phyloP scores from a whole-genome alignment of 2,797 vertebrate genomes.

The Oryzias sinensis region DNA sequence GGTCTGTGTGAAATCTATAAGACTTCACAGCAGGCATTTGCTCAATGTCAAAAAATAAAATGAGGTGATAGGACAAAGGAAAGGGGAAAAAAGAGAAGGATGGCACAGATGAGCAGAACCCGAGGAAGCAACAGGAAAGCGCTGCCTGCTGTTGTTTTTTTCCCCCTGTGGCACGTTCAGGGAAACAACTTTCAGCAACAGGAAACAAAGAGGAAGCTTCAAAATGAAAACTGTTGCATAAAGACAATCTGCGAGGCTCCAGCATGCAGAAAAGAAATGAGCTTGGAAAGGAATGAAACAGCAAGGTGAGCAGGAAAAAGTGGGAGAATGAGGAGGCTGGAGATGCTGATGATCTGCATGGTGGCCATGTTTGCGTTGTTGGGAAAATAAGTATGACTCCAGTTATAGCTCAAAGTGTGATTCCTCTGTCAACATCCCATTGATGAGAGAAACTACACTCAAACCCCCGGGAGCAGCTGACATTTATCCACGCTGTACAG shows the following conservation, averaged over 20 bases:
- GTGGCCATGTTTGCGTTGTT: neutral
- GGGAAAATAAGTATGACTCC: conserved; percentile 25
- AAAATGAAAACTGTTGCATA: conserved; percentile 26
- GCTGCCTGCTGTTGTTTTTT: conserved; percentile 21
- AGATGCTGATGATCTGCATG: too few relatives aligned
- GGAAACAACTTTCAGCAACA: conserved; percentile 26
- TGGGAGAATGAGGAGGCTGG: too few relatives aligned
- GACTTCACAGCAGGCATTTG: conserved; percentile 40
- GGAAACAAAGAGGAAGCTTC: conserved; percentile 1
- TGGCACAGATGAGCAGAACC: conserved; percentile 15
- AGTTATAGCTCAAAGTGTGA: conserved; percentile 47
- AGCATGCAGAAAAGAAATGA: too few relatives aligned
- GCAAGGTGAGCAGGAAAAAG: neutral
- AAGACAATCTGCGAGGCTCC: conserved; percentile 8
- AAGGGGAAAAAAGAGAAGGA: conserved; percentile 12
- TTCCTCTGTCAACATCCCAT: conserved; percentile 65
- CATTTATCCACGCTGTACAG: conserved; percentile 56
- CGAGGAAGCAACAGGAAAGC: conserved; percentile 33
- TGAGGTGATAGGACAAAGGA: conserved; percentile 10
- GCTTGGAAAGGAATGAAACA: neutral
- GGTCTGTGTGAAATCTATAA: conserved; percentile 24
- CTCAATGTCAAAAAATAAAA: conserved; percentile 36
- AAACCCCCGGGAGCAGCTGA: conserved; percentile 40
- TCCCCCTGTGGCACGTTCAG: conserved; percentile 29
- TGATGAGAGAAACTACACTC: conserved; percentile 56